These are phyloP conservation scores for Pocillopora meandrina DNA, from an alignment of 92 coral and sea anemone species.

Conservation along the genomic window DNA sequence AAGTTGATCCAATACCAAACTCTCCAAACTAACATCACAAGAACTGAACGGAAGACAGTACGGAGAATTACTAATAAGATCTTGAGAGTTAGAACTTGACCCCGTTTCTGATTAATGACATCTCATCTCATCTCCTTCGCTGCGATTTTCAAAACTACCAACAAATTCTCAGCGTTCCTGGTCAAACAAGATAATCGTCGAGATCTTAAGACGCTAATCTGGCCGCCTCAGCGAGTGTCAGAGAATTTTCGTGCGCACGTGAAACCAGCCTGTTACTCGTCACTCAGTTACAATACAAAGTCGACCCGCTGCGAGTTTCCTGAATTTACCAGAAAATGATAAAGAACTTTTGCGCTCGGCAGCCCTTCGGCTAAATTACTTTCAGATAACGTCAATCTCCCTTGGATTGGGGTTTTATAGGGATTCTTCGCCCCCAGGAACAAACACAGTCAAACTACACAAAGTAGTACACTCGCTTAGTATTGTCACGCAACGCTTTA, in stretches of 20 bases:
- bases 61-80: not conserved
- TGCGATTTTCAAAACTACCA: no score
- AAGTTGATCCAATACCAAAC: no score
- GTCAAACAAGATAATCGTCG: not conserved
- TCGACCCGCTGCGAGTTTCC: not conserved
- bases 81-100: not conserved
- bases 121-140: no score
- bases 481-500: no score
- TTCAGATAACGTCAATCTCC: no score
- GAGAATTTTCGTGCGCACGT: constrained; percentile 2
- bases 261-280: not conserved
- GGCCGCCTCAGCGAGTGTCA: not conserved
- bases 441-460: no score
- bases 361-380: constrained; percentile 3
- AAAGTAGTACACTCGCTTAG: no score
- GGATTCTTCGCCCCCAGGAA: no score
- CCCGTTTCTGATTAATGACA: no score
- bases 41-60: no score
- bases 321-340: constrained; percentile 2
- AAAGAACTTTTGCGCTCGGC: not conserved
- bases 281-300: not conserved
- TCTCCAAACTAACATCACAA: no score
- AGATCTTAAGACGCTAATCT: not conserved
- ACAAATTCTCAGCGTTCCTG: not conserved
- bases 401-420: no score